Percentiles rank a stretch among this genome's conserved stretches.
Evolutionary conservation across 2,113 vertebrate genomes (phyloP).

Genomic region (Oncorhynchus nerka): DNA sequence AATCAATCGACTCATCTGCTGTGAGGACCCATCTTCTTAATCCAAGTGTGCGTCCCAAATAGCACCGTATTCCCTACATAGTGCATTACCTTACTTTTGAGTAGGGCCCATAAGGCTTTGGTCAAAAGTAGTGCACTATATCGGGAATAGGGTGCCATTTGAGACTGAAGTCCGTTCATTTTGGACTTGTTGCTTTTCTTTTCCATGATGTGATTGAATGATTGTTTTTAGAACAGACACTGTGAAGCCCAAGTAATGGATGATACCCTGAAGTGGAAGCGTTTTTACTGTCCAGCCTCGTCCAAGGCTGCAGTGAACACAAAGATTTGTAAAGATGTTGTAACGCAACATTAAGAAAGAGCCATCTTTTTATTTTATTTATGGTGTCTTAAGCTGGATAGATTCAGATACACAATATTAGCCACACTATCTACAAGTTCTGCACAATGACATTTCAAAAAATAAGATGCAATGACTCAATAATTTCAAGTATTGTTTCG

Average conservation of each 20-base stretch:
- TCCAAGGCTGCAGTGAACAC: conserved; percentile 17
- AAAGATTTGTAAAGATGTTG: conserved; percentile 26
- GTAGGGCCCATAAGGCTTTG: too few species aligned
- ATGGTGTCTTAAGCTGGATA: conserved; percentile 48
- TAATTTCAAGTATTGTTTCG: conserved; percentile 65
- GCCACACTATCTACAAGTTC: conserved; percentile 46
- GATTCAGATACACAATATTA: conserved; percentile 54
- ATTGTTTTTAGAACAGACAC: conserved; percentile 10
- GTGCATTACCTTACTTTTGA: too few species aligned
- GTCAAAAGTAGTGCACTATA: too few species aligned
- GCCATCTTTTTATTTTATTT: conserved; percentile 44
- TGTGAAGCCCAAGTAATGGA: conserved; percentile 41
- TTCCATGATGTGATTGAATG: not conserved
- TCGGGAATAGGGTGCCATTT: too few species aligned
- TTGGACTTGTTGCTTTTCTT: not conserved
- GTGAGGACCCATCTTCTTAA: not conserved
- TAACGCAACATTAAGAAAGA: conserved; percentile 40
- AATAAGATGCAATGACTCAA: conserved; percentile 65
- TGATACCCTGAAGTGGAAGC: not conserved
- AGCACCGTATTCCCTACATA: too few species aligned
- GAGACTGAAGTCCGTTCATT: not conserved
- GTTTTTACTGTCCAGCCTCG: conserved; percentile 31
- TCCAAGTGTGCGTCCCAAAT: not conserved
- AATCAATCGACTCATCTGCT: conserved; percentile 7
- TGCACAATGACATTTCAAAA: conserved; percentile 57